Conservation (phyloP, 1,140 invertebrate species). For the Heterodera carotae region DNA sequence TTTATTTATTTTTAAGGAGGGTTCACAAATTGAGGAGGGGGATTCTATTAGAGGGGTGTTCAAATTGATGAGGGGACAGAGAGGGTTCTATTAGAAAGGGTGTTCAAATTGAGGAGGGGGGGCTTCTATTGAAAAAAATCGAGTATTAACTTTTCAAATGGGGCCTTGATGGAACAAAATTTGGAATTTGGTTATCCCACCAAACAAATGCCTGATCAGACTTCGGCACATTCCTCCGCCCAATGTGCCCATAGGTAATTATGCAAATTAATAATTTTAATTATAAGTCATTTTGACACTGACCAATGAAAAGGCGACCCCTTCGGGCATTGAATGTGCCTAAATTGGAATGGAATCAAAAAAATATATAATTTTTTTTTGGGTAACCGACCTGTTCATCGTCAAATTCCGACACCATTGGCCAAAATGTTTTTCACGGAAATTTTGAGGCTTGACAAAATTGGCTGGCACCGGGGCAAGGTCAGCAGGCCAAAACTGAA, state of each 20-base stretch:
- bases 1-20: not conserved
- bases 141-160: too few species aligned
- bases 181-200: too few species aligned
- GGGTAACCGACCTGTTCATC: conserved; percentile 37
- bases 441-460: conserved; percentile 30
- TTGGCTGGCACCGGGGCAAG: not conserved
- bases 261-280: not conserved
- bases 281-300: not conserved
- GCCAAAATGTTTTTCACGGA: conserved; percentile 47
- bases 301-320: conserved; percentile 54
- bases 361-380: conserved; percentile 19
- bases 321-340: conserved; percentile 52
- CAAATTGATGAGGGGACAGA: too few species aligned
- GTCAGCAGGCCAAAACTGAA: conserved; percentile 28
- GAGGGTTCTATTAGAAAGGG: too few species aligned
- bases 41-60: too few species aligned
- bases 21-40: not conserved
- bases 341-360: conserved; percentile 40
- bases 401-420: conserved; percentile 54
- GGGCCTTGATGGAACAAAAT: too few species aligned
- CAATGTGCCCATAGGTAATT: too few species aligned
- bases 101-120: too few species aligned
- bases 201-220: too few species aligned
- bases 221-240: too few species aligned
- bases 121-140: too few species aligned